Evolutionary conservation across 1,140 invertebrate species (phyloP).

Genomic region (Drosophila lowei): DNA sequence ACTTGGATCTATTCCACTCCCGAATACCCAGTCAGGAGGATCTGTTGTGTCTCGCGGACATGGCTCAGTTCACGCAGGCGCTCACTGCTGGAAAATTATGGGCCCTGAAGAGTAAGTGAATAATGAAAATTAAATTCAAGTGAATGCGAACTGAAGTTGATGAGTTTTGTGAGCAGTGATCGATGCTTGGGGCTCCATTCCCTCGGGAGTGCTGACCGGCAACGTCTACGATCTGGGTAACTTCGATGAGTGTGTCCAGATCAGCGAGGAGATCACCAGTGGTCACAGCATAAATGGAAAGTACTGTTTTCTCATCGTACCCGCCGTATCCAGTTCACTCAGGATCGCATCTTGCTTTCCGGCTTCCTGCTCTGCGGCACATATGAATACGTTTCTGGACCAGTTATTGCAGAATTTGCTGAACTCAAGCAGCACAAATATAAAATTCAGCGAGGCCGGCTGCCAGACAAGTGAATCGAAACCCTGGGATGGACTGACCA

Average conservation of each 20-base stretch:
- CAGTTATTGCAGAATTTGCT: slow-evolving; percentile 1
- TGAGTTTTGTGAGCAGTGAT: slow-evolving; percentile 38
- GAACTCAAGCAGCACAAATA: not conserved
- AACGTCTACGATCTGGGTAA: slow-evolving; percentile 56
- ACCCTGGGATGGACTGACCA: slow-evolving; percentile 43
- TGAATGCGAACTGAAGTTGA: no score
- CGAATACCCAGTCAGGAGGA: slow-evolving; percentile 1
- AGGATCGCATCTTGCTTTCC: slow-evolving; percentile 13
- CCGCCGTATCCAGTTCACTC: not conserved
- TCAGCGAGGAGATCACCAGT: slow-evolving; percentile 3
- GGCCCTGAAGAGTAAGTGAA: slow-evolving; percentile 37
- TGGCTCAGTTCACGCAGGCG: not conserved
- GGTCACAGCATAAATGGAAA: slow-evolving; percentile 36
- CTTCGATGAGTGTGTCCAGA: slow-evolving; percentile 54
- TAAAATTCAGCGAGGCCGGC: slow-evolving; percentile 10
- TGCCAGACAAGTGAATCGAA: slow-evolving; percentile 26
- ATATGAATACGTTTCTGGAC: slow-evolving; percentile 16
- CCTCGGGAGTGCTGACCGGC: slow-evolving; percentile 15
- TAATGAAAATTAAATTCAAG: no score
- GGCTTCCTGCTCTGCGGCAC: slow-evolving; percentile 14
- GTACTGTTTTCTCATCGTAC: slow-evolving; percentile 30
- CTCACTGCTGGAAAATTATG: slow-evolving; percentile 8
- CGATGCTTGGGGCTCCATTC: slow-evolving; percentile 52
- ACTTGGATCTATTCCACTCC: not conserved
- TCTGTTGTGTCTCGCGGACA: slow-evolving; percentile 6